Evolutionary conservation across 2,797 vertebrate genomes (phyloP).

Genomic region (Sebastes steindachneri): DNA sequence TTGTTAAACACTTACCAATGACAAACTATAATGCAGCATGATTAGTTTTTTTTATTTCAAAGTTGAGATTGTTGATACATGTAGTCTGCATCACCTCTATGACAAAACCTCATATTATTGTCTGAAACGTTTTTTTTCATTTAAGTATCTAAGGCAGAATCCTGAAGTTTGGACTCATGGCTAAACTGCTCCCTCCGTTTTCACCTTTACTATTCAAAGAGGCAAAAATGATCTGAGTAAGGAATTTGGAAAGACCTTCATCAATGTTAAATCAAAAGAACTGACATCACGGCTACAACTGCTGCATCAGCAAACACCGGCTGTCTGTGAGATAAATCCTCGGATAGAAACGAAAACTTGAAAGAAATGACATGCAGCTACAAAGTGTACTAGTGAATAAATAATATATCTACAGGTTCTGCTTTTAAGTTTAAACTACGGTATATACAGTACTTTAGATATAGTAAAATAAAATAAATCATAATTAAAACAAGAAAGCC

Average conservation of each 20-base stretch:
- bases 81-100: background rate
- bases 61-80: background rate
- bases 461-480: too few species aligned
- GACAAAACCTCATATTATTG: background rate
- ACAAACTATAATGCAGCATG: background rate
- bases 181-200: background rate
- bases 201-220: constrained; percentile 9
- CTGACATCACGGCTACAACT: background rate
- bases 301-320: constrained; percentile 12
- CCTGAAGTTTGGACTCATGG: background rate
- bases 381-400: background rate
- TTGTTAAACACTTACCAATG: background rate
- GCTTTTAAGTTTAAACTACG: background rate
- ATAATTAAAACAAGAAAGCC: too few species aligned
- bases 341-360: background rate
- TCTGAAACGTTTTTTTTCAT: background rate
- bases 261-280: constrained; percentile 17
- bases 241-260: background rate
- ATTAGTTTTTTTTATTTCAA: background rate
- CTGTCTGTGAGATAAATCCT: background rate
- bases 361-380: background rate
- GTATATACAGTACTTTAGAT: background rate
- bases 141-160: background rate
- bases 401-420: constrained; percentile 3
- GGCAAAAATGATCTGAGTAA: background rate